A percentile compares a stretch with the other conserved stretches of the same genome.
Evolutionary conservation across 2,888 invertebrate genomes (phyloP).

Genomic region (Acleris holmiana): DNA sequence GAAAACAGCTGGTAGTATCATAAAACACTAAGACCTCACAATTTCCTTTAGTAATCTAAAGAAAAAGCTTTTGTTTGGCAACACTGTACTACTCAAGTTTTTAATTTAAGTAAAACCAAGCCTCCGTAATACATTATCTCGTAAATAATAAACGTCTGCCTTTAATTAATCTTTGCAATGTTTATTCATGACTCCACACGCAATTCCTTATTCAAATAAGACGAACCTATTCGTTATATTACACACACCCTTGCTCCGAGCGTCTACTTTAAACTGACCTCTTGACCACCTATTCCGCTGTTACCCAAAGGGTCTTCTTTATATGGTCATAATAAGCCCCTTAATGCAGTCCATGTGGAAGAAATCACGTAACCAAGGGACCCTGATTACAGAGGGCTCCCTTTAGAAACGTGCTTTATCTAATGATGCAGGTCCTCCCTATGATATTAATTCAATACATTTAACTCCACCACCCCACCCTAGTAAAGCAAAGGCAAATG

Average conservation of each 20-base stretch:
- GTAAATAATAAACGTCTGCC: not conserved
- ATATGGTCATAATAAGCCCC: conserved; percentile 41
- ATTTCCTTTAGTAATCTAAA: too few relatives aligned
- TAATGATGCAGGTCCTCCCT: conserved; percentile 29
- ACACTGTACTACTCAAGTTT: too few relatives aligned
- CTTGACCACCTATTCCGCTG: not conserved
- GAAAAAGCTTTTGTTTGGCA: too few relatives aligned
- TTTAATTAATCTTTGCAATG: conserved; percentile 9
- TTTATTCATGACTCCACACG: conserved; percentile 40
- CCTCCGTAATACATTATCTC: too few relatives aligned
- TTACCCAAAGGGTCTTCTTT: conserved; percentile 39
- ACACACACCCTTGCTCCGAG: conserved; percentile 48
- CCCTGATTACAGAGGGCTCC: conserved; percentile 48
- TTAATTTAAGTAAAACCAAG: too few relatives aligned
- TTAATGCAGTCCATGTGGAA: conserved; percentile 52
- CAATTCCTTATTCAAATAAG: conserved; percentile 64
- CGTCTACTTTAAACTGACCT: conserved; percentile 43
- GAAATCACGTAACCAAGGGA: conserved; percentile 56
- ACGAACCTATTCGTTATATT: conserved; percentile 47
- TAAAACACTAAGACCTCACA: too few relatives aligned
- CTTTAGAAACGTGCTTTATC: conserved; percentile 29
- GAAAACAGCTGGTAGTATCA: too few relatives aligned
- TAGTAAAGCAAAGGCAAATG: conserved; percentile 8
- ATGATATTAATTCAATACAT: conserved; percentile 25
- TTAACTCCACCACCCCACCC: conserved; percentile 36